Evolutionary conservation across 2,888 invertebrate genomes (phyloP), one percentile per base, ranked within the genome.

Genomic region (Mactromeris polynyma): DNA sequence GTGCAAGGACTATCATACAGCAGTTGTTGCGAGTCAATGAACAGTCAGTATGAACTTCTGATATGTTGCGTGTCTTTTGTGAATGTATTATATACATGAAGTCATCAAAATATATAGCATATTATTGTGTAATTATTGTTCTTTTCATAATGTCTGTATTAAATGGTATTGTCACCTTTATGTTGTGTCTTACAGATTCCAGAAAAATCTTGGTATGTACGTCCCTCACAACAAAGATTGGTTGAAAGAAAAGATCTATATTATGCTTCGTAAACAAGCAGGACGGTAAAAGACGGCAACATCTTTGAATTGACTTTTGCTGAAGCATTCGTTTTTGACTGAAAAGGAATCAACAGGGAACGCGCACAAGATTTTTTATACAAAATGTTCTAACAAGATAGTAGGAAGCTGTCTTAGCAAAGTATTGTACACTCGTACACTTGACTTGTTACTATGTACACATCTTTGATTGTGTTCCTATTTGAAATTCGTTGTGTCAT

Each of bases 211-310:
- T 73, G 99, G 99, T 96, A 99, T 99, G 0, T 99, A 99, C 96
- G 98, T 99, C 1, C 99, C 99, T 0, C 99, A 99, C 97, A 99
- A 99, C 97, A 99, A 99, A 97, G 99, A 99, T 95, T 99, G 99
- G 99, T 99, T 99, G 88, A 99, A 99, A 97, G 99, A 99, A 96
- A 99, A 99, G 97, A 99, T 99, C 92, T 99, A 99, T 96, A 98
- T 99, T 6, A 97, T 99, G 95, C 97, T 99, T 91, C 96, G 97
- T 94, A 98, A 99, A 93, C 99, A 99, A 97, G 99, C 99, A 82
- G 95, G 95, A 33, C 93, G 93, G 88, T 95, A 90, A 91, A 26
- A 19, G 7, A 46, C 2, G 2, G 19, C 1, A 73, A 64, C 26
- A 64, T 26, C 9, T 6, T 26, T n/a, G 7, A 64, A 64, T 26